These are phyloP conservation scores for Enteromius trimaculatus DNA, from an alignment of 2,797 vertebrate species.

Conservation along the genomic window DNA sequence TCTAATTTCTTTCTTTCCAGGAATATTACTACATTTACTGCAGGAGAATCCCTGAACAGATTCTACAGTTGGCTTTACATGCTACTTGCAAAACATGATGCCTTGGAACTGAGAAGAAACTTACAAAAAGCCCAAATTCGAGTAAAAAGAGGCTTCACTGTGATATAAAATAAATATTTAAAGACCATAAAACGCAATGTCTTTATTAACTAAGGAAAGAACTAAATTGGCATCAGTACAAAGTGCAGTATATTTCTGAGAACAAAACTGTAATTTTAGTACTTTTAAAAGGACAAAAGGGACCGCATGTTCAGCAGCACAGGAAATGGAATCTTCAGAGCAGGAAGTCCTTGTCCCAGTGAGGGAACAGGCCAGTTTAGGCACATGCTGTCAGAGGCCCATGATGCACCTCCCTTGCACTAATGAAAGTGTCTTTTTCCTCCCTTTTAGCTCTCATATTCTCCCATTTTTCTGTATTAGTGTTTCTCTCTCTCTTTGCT, in stretches of 20 bases:
- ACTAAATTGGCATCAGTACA: not conserved
- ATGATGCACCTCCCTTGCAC: constrained; percentile 32
- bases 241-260: not conserved
- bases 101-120: not conserved
- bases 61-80: constrained; percentile 23
- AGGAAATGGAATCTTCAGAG: constrained; percentile 56
- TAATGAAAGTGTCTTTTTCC: constrained; percentile 21
- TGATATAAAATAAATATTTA: not conserved
- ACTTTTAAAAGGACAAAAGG: not conserved
- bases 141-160: not conserved
- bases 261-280: not conserved
- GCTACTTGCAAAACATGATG: not conserved
- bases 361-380: constrained; percentile 38
- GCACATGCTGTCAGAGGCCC: constrained; percentile 37
- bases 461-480: not conserved
- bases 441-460: not conserved
- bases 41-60: not conserved
- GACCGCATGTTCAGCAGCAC: constrained; percentile 23
- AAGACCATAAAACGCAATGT: not conserved
- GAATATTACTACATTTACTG: constrained; percentile 14
- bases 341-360: constrained; percentile 56
- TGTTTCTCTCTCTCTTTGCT: constrained; percentile 45
- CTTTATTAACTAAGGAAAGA: not conserved
- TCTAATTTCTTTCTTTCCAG: constrained; percentile 34
- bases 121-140: not conserved